These are phyloP conservation scores for Pocillopora damicornis DNA, from an alignment of 64 coral and sea anemone genomes.

Conservation along the genomic window DNA sequence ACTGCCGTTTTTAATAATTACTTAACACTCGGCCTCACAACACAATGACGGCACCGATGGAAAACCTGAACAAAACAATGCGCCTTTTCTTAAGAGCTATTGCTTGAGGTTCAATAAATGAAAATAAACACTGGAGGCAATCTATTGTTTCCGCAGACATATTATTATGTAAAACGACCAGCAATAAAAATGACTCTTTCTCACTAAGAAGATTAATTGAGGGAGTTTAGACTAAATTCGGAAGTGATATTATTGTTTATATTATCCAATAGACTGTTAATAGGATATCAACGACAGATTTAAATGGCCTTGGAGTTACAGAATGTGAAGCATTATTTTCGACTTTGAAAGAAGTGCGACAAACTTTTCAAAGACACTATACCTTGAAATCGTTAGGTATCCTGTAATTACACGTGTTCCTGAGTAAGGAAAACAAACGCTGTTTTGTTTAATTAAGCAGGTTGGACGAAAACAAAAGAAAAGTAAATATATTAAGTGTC, in stretches of 20 bases:
- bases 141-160: neutral
- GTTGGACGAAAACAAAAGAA: slow-evolving; percentile 20
- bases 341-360: neutral
- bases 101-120: neutral
- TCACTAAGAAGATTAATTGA: slow-evolving; percentile 1
- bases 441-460: slow-evolving; percentile 28
- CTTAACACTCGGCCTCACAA: slow-evolving; percentile 22
- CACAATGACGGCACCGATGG: slow-evolving; percentile 28
- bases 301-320: neutral
- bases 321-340: neutral
- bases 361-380: neutral
- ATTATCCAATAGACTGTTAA: neutral
- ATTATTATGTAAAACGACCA: slow-evolving; percentile 19
- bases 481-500: slow-evolving; percentile 40
- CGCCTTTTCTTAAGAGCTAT: neutral
- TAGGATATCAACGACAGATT: neutral
- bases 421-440: neutral
- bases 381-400: neutral
- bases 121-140: slow-evolving; percentile 39
- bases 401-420: slow-evolving; percentile 1
- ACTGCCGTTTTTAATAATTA: slow-evolving; percentile 39
- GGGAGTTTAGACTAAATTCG: neutral
- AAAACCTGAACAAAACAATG: slow-evolving; percentile 14
- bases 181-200: neutral
- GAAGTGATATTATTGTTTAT: slow-evolving; percentile 17